phyloP scores from a whole-genome alignment of 2,797 vertebrate genomes.

The Rhynchotus rufescens region DNA sequence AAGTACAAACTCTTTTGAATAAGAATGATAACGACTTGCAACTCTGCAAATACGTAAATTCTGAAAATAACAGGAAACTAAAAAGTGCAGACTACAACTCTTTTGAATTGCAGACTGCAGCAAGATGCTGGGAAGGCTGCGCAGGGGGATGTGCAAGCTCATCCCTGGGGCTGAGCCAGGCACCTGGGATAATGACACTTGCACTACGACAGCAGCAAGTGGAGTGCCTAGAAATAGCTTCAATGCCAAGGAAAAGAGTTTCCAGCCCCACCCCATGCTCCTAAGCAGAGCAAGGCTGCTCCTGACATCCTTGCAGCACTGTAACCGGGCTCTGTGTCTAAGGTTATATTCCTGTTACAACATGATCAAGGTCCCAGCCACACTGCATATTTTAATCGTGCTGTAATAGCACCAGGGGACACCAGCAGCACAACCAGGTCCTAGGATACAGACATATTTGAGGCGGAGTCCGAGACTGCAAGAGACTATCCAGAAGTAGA shows the following conservation, averaged over 20 bases:
- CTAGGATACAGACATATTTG: not conserved
- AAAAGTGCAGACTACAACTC: not conserved
- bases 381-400: constrained; percentile 49
- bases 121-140: not conserved
- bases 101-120: not conserved
- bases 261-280: not conserved
- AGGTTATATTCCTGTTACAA: constrained; percentile 50
- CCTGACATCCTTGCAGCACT: not conserved
- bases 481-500: constrained; percentile 29
- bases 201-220: not conserved
- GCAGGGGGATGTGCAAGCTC: not conserved
- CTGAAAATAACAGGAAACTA: not conserved
- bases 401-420: constrained; percentile 53
- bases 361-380: constrained; percentile 56
- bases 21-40: not conserved
- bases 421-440: constrained; percentile 24
- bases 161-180: not conserved
- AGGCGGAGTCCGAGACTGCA: constrained; percentile 30
- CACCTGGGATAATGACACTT: constrained; percentile 3
- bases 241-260: not conserved
- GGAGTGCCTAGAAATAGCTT: constrained; percentile 4
- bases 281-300: not conserved
- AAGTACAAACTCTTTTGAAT: not conserved
- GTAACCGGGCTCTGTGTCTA: not conserved
- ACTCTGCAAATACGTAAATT: not conserved